Conservation (phyloP, 35 echinoderm and acorn worm species). For the Amphiura filiformis region DNA sequence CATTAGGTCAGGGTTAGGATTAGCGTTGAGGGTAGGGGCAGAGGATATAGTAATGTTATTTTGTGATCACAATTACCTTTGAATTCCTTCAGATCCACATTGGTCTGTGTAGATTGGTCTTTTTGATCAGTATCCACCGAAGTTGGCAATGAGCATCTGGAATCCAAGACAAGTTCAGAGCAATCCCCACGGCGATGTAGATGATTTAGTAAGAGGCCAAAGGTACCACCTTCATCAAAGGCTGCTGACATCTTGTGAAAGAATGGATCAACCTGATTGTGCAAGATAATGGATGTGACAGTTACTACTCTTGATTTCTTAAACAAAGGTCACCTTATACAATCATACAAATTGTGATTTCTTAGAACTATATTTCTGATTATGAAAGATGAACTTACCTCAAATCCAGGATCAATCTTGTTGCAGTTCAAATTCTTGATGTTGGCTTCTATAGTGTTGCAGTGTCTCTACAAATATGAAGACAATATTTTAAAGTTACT, state of each 20-base stretch:
- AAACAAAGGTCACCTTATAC: too few relatives aligned
- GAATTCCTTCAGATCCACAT: constrained; percentile 73
- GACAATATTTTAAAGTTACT: too few relatives aligned
- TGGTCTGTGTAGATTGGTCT: constrained; percentile 17
- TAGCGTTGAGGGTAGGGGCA: too few relatives aligned
- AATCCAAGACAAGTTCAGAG: constrained; percentile 89
- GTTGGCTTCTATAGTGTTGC: constrained; percentile 82
- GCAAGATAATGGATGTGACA: not conserved
- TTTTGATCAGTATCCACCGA: not conserved
- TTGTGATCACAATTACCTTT: too few relatives aligned
- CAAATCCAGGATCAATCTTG: constrained; percentile 92
- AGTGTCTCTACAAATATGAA: too few relatives aligned
- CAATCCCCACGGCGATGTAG: constrained; percentile 60
- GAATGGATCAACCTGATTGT: constrained; percentile 77
- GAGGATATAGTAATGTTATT: too few relatives aligned
- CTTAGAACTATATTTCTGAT: too few relatives aligned
- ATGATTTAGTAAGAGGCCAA: constrained; percentile 84
- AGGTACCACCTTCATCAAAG: constrained; percentile 95
- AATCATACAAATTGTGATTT: too few relatives aligned
- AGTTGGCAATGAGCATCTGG: constrained; percentile 35
- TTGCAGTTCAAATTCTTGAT: constrained; percentile 88
- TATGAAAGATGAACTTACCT: constrained; percentile 41
- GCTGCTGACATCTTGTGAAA: constrained; percentile 91
- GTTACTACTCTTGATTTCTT: too few relatives aligned
- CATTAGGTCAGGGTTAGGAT: too few relatives aligned